phyloP scores from a whole-genome alignment of 2,797 vertebrate species.

The Enteromius fasciolatus region DNA sequence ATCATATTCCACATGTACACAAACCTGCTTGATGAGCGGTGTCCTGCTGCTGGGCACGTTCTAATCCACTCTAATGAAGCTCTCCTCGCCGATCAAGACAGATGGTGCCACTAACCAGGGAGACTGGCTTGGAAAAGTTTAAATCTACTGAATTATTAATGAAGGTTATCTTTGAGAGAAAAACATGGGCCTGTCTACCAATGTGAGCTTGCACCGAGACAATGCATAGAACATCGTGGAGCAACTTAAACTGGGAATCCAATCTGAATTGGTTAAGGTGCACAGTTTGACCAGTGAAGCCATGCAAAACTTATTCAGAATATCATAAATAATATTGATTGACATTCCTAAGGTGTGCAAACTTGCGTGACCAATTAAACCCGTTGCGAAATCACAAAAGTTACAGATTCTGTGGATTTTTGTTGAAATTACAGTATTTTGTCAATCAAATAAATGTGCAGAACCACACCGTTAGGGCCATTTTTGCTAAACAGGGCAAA shows the following conservation, averaged over 20 bases:
- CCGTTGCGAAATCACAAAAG: neutral
- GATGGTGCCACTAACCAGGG: conserved; percentile 44
- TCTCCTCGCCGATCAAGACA: conserved; percentile 49
- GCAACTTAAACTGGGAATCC: neutral
- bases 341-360: neutral
- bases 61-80: conserved; percentile 48
- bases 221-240: neutral
- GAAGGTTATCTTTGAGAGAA: conserved; percentile 50
- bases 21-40: conserved; percentile 3
- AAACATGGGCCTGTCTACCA: conserved; percentile 5
- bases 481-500: too few species aligned
- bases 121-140: conserved; percentile 48
- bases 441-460: too few species aligned
- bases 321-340: neutral
- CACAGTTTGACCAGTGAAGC: neutral
- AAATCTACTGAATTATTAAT: conserved; percentile 57
- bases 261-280: neutral
- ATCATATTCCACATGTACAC: neutral
- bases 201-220: neutral
- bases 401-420: too few species aligned
- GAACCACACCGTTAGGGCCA: neutral
- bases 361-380: neutral
- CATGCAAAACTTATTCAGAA: neutral
- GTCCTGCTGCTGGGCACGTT: conserved; percentile 30
- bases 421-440: neutral